Base-by-base conservation (phyloP, 2,888 invertebrate genomes). In the Halictus quadricinctus region DNA sequence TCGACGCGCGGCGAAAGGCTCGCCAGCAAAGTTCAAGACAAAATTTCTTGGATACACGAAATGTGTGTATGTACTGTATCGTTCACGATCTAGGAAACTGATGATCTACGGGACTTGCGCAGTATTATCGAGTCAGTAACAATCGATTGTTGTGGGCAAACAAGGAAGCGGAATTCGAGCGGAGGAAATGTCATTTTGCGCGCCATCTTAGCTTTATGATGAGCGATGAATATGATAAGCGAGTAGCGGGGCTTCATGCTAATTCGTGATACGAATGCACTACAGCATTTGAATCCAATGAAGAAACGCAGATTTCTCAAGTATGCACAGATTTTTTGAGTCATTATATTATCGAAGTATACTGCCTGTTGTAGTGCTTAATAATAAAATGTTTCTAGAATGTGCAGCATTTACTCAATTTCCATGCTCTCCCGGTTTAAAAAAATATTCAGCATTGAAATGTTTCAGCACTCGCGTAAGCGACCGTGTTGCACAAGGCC, bases 401-500 rank as follows among this genome's bases (percentile, higher is more conserved):
- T 64, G 18, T 18, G 12, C 25, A 25, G n/a, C 58, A 4, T 60
- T 60, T n/a, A 8, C n/a, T 25, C 10, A 18, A 66, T 66, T 66
- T 36, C 66, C 66, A 8, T 36, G 0, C 8, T 66, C 29, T 13
- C 0, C 6, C 41, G 15, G 5, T 21, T 8, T 1, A 10, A 21
- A 36, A 21, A 41, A 12, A 8, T 21, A 8, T 21, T 21, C 21
- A 12, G 41, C 41, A 69, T 69, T 43, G 69, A 69, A 43, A 69
- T 69, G 69, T 69, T 69, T 69, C 41, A 69, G 41, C 12, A 5
- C 12, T 69, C 41, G 69, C 69, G 69, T 69, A 21, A 69, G 21
- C 36, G 10, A 36, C 12, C 41, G 10, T 21, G 41, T 69, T 69
- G 21, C 69, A 69, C 69, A 69, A 69, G 69, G 69, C 36, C 69